Percentiles rank a stretch among this genome's conserved stretches.
These are phyloP conservation scores for Synodontis membranacea DNA, from an alignment of 2,113 vertebrate species.

Conservation along the genomic window DNA sequence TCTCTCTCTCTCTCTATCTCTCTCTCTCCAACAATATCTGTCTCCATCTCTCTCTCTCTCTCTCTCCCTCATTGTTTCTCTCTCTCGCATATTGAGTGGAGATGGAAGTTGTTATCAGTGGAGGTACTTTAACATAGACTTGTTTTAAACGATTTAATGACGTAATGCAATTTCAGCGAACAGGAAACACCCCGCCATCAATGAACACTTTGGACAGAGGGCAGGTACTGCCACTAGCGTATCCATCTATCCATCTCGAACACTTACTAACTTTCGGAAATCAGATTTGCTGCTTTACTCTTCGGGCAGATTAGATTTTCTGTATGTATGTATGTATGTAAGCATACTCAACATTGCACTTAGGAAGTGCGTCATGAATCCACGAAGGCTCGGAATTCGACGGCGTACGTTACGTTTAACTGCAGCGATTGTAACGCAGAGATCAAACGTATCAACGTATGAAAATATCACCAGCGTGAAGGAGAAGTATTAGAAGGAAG, in stretches of 20 bases:
- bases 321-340: not conserved
- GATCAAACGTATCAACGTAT: not conserved
- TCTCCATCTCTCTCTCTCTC: conserved; percentile 47
- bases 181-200: conserved; percentile 70
- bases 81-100: conserved; percentile 56
- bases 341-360: not conserved
- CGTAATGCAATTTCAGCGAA: conserved; percentile 63
- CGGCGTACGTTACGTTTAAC: not conserved
- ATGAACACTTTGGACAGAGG: conserved; percentile 66
- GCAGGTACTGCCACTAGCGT: conserved; percentile 52
- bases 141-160: conserved; percentile 73
- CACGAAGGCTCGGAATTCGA: not conserved
- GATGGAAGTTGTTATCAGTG: conserved; percentile 74
- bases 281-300: conserved; percentile 4
- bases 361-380: too few species aligned
- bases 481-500: not conserved
- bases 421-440: not conserved
- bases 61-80: conserved; percentile 54
- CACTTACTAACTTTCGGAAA: conserved; percentile 26
- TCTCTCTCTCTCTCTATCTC: conserved; percentile 57
- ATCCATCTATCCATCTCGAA: conserved; percentile 17
- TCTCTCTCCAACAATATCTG: conserved; percentile 41
- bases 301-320: not conserved
- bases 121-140: conserved; percentile 69
- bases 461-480: not conserved